Base-by-base conservation (phyloP, 2,113 vertebrate genomes). In the Nipponia nippon region DNA sequence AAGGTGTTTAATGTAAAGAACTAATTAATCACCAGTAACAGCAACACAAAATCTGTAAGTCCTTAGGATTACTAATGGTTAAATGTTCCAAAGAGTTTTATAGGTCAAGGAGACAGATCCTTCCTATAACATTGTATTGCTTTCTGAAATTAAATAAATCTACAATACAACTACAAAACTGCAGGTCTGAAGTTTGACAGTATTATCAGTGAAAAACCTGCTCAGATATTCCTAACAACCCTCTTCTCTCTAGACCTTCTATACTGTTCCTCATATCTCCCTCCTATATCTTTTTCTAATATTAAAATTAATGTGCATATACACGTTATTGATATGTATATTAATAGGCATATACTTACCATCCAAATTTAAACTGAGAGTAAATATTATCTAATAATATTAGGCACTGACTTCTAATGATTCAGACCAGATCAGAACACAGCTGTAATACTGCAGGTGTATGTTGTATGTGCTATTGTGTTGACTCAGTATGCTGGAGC, bases 401-500 rank as follows among this genome's bases (percentile, higher is more conserved):
- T 56, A 59, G 30, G 8, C 34, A 53, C 34, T 42, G 21, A 27
- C 27, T 82, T 73, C 20, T 85, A 29, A 38, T 46, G 16, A 26
- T 59, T 77, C 32, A 50, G 46, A 38, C 8, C 13, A 73, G 49
- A 62, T 40, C 27, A 85, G n/a, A 56, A 47, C 27, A n/a, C 34
- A 75, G 55, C 7, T 81, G 26, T 32, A 38, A 12, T 27, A 67
- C 11, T 0, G 2, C 42, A 46, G 22, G 10, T 9, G 4, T 17
- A 32, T 2, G 0, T 11, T 19, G 11, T 29, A 11, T 2, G 3
- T 49, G 40, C 7, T n/a, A 6, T 17, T 40, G 25, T 32, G 17
- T 34, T 30, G 38, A 62, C 47, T 63, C 3, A 0, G 10, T 49
- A 16, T 19, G 38, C 18, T 49, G 52, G 38, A 38, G 13, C 27